Conservation (phyloP, 2,888 invertebrate genomes). For the Limnephilus marmoratus region DNA sequence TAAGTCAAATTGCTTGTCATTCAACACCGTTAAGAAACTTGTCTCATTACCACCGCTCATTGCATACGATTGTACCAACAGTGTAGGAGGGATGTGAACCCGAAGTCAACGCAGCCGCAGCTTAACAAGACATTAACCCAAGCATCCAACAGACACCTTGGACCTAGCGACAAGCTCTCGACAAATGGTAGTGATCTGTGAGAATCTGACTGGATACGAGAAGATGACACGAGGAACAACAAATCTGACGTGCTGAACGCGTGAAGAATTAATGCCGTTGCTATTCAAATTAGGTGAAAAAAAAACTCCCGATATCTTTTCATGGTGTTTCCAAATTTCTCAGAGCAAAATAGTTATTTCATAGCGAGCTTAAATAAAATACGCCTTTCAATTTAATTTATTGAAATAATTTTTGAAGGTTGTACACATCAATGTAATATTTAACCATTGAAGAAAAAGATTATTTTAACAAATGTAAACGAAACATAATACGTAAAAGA, state of each 20-base stretch:
- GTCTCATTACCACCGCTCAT: slow-evolving; percentile 57
- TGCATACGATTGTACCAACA: slow-evolving; percentile 45
- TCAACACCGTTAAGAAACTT: slow-evolving; percentile 33
- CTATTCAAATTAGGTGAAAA: background rate
- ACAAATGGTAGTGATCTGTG: background rate
- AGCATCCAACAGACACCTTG: background rate
- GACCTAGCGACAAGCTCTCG: background rate
- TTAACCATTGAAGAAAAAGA: too few relatives aligned
- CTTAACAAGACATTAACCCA: slow-evolving; percentile 50
- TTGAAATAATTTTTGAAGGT: too few relatives aligned
- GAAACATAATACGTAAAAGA: too few relatives aligned
- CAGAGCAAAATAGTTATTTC: too few relatives aligned
- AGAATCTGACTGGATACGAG: background rate
- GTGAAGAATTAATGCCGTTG: background rate
- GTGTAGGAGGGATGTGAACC: slow-evolving; percentile 44
- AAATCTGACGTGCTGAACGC: background rate
- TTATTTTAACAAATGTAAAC: too few relatives aligned
- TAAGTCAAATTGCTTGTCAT: slow-evolving; percentile 18
- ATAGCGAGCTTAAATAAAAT: too few relatives aligned
- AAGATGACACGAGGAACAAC: slow-evolving; percentile 6
- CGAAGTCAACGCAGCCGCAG: background rate
- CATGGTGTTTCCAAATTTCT: background rate
- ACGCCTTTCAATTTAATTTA: too few relatives aligned
- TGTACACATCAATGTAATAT: too few relatives aligned
- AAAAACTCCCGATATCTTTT: background rate